Evolutionary conservation across 2,113 vertebrate genomes (phyloP).

Genomic region (Lepus timidus): DNA sequence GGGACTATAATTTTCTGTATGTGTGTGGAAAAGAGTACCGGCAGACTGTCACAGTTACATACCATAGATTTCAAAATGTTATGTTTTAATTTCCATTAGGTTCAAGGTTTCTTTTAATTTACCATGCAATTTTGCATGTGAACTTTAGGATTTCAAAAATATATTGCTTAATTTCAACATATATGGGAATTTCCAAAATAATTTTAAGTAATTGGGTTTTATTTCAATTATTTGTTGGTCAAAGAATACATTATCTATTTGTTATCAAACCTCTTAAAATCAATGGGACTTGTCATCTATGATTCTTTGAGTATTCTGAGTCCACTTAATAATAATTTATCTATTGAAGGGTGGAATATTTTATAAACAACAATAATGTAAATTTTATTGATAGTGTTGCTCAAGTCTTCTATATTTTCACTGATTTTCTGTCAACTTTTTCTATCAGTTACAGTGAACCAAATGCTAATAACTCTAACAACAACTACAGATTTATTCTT

Average conservation of each 20-base stretch:
- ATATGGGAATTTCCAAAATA: not conserved
- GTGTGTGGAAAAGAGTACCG: not conserved
- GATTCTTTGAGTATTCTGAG: not conserved
- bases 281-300: not conserved
- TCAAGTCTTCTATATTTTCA: not conserved
- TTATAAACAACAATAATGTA: not conserved
- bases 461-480: not conserved
- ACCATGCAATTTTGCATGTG: not conserved
- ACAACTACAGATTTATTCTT: not conserved
- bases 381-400: not conserved
- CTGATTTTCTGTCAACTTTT: not conserved
- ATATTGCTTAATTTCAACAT: not conserved
- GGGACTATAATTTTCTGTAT: not conserved
- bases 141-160: not conserved
- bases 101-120: not conserved
- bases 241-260: not conserved
- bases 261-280: not conserved
- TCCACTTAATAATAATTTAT: conserved; percentile 16
- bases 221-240: not conserved
- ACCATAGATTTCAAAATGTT: not conserved
- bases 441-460: not conserved
- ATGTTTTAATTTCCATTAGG: not conserved
- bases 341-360: not conserved
- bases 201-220: not conserved
- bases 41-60: not conserved